phyloP scores from a whole-genome alignment of 2,113 vertebrate genomes.

The Naja naja region DNA sequence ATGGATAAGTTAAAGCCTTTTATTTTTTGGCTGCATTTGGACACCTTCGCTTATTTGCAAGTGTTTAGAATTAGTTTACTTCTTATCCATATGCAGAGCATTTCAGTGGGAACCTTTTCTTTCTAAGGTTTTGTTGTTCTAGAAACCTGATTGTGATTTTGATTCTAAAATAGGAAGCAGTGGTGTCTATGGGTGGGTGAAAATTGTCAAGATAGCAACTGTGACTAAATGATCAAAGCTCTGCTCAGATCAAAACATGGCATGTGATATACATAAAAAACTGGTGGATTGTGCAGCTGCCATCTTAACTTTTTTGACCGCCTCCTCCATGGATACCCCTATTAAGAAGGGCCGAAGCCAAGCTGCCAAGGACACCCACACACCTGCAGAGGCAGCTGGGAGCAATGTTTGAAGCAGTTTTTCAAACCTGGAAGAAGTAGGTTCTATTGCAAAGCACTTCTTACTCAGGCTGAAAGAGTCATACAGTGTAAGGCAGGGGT shows the following conservation, averaged over 20 bases:
- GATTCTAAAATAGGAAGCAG: background rate
- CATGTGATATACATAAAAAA: background rate
- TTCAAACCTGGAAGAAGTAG: background rate
- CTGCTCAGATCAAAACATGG: background rate
- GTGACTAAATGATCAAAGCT: background rate
- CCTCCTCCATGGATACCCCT: background rate
- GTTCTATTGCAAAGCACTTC: background rate
- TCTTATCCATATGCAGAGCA: constrained; percentile 60
- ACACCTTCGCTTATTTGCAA: background rate
- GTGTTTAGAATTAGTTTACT: background rate
- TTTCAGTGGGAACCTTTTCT: constrained; percentile 30
- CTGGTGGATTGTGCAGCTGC: background rate
- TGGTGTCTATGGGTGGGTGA: background rate
- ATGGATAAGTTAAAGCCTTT: background rate
- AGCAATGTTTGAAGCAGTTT: background rate
- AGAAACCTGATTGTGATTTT: background rate
- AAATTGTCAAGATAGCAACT: background rate
- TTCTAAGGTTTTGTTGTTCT: background rate
- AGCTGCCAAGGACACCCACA: background rate
- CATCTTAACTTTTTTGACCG: background rate
- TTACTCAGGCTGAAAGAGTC: background rate
- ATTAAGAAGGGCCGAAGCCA: background rate
- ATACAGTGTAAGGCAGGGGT: background rate
- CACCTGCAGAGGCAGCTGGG: background rate
- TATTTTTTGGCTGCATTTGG: background rate